phyloP scores from a whole-genome alignment of 2,888 invertebrate genomes.

The Rhyacophila evoluta region DNA sequence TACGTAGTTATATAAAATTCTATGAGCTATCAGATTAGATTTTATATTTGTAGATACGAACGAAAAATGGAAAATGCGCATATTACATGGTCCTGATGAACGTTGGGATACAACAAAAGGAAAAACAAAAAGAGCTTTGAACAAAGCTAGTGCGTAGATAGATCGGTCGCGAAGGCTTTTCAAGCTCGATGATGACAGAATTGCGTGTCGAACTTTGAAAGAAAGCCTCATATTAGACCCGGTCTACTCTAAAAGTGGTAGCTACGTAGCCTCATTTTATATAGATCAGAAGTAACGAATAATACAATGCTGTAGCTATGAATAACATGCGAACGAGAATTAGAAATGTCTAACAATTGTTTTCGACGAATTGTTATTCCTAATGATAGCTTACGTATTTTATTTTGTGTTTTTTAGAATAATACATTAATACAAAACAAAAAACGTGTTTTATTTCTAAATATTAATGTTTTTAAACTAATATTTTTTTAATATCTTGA shows the following conservation, averaged over 20 bases:
- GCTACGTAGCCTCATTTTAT: slow-evolving; percentile 11
- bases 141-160: slow-evolving; percentile 28
- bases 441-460: no score
- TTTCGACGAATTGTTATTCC: background rate
- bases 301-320: slow-evolving; percentile 9
- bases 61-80: background rate
- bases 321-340: slow-evolving; percentile 12
- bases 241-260: background rate
- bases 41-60: background rate
- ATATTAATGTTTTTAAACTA: no score
- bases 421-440: no score
- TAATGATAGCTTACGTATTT: background rate
- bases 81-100: background rate
- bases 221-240: slow-evolving; percentile 40
- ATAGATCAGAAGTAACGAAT: slow-evolving; percentile 6
- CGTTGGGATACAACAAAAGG: slow-evolving; percentile 16
- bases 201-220: slow-evolving; percentile 47
- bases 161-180: slow-evolving; percentile 32
- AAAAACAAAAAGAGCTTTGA: slow-evolving; percentile 15
- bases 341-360: background rate
- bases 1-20: slow-evolving; percentile 7
- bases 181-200: slow-evolving; percentile 48
- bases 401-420: no score
- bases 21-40: background rate
- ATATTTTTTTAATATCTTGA: no score